These are phyloP conservation scores for Loris lydekkerianus DNA, from an alignment of 2,797 vertebrate genomes.

Conservation along the genomic window DNA sequence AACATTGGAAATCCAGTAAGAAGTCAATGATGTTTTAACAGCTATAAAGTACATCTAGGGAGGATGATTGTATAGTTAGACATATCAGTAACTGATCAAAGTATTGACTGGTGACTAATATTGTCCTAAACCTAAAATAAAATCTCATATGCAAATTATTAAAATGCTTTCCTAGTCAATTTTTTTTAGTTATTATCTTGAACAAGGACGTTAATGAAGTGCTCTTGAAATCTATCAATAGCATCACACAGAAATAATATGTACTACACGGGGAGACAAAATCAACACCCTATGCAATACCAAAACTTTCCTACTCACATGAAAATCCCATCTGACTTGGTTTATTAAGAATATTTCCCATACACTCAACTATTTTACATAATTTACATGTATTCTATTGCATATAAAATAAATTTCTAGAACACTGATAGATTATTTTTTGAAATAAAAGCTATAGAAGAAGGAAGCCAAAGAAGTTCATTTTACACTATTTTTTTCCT, in stretches of 20 bases:
- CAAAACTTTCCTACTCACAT: background rate
- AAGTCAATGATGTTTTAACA: background rate
- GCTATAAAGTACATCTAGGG: background rate
- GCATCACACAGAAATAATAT: constrained; percentile 10
- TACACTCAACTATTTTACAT: background rate
- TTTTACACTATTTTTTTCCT: background rate
- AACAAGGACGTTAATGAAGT: background rate
- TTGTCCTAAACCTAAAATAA: constrained; percentile 29
- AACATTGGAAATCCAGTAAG: background rate
- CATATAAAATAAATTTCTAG: background rate
- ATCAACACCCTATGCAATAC: background rate
- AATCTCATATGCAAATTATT: background rate
- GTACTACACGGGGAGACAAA: background rate
- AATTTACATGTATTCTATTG: background rate
- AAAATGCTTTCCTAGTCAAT: background rate
- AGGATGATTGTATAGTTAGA: background rate
- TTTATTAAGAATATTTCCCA: constrained; percentile 41
- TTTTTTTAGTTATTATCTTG: constrained; percentile 10
- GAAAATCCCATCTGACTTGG: constrained; percentile 5
- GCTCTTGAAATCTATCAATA: background rate
- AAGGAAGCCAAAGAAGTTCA: background rate
- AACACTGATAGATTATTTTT: background rate
- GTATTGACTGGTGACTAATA: background rate
- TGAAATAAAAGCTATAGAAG: background rate
- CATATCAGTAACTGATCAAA: background rate